These are phyloP conservation scores for Pseudocheirus occidentalis DNA, from an alignment of 2,797 vertebrate genomes.

Conservation along the genomic window DNA sequence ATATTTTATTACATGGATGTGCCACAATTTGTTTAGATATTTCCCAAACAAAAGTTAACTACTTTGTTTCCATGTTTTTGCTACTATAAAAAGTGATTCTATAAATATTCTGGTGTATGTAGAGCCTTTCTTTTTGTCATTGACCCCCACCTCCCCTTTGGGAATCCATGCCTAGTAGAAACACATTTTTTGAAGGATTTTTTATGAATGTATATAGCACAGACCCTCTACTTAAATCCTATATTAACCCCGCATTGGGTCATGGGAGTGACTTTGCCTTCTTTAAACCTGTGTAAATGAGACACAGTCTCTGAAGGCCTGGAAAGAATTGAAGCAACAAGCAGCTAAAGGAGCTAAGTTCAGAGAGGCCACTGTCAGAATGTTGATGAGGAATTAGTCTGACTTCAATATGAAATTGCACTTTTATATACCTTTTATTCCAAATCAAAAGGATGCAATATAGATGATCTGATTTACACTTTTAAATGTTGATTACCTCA, in stretches of 20 bases:
- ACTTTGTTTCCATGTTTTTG: not conserved
- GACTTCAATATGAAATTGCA: not conserved
- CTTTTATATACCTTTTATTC: not conserved
- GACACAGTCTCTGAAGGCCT: not conserved
- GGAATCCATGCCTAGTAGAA: not conserved
- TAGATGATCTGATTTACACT: not conserved
- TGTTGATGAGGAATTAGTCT: not conserved
- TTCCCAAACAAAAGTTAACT: not conserved
- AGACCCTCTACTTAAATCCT: not conserved
- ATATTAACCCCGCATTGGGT: not conserved
- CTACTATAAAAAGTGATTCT: not conserved
- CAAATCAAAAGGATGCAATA: not conserved
- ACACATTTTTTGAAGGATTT: not conserved
- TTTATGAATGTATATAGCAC: not conserved
- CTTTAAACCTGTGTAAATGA: not conserved
- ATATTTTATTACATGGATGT: not conserved
- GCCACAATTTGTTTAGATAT: not conserved
- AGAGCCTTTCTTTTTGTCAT: not conserved
- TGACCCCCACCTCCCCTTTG: not conserved
- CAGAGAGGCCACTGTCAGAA: not conserved
- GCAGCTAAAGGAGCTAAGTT: not conserved
- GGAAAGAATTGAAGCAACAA: not conserved
- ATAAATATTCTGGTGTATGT: not conserved
- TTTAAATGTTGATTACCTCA: not conserved
- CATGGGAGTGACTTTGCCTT: not conserved